Percentiles rank a stretch among this genome's conserved stretches.
Evolutionary conservation across 2,113 vertebrate species (phyloP).

Genomic region (Condylura cristata): DNA sequence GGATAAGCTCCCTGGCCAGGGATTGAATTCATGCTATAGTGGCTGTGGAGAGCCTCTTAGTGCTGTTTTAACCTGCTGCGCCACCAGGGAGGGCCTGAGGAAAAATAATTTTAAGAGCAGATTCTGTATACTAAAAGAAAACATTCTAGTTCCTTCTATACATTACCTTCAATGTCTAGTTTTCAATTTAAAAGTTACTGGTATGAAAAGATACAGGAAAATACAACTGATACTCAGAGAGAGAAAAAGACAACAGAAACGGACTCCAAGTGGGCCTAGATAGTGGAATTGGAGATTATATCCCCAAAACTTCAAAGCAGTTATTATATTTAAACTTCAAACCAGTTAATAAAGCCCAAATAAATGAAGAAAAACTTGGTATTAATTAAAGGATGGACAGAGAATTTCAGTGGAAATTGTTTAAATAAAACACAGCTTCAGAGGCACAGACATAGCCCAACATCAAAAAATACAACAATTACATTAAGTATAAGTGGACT

Average conservation of each 20-base stretch:
- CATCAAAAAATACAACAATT: slow-evolving; percentile 3
- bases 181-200: slow-evolving; percentile 35
- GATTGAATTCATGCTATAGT: too few relatives aligned
- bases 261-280: not conserved
- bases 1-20: too few relatives aligned
- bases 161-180: not conserved
- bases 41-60: too few relatives aligned
- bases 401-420: not conserved
- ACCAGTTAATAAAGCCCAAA: not conserved
- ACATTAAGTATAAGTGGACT: slow-evolving; percentile 6
- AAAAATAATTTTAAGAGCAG: too few relatives aligned
- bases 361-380: not conserved
- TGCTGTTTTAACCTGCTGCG: too few relatives aligned
- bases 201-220: slow-evolving; percentile 36
- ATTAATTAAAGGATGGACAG: not conserved
- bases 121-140: too few relatives aligned
- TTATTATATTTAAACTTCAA: not conserved
- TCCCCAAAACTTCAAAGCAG: slow-evolving; percentile 38
- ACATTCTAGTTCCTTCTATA: not conserved
- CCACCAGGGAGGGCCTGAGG: too few relatives aligned
- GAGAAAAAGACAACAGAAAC: not conserved
- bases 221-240: not conserved
- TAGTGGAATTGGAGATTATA: not conserved
- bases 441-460: not conserved
- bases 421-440: not conserved